These are phyloP conservation scores for Nothobranchius kuhntae DNA, from an alignment of 2,113 vertebrate species.

Conservation along the genomic window DNA sequence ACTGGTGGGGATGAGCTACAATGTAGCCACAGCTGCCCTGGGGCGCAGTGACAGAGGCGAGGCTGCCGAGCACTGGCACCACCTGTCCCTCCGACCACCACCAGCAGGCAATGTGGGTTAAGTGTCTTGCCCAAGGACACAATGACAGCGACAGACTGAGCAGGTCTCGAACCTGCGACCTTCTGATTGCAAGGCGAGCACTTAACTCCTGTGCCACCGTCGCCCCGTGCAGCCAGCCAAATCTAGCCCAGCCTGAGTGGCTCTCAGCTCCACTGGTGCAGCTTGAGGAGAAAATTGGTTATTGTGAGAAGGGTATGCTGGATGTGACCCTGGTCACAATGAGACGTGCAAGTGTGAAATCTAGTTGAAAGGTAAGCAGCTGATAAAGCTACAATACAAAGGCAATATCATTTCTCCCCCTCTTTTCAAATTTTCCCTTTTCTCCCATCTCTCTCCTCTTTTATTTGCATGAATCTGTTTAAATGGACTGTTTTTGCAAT, in stretches of 20 bases:
- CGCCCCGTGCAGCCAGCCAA: conserved; percentile 46
- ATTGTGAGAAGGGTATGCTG: conserved; percentile 77
- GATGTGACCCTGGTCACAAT: conserved; percentile 75
- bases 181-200: too few species aligned
- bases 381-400: conserved; percentile 80
- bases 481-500: conserved; percentile 31
- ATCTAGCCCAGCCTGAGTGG: conserved; percentile 61
- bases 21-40: too few species aligned
- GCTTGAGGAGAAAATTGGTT: conserved; percentile 72
- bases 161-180: too few species aligned
- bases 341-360: conserved; percentile 83
- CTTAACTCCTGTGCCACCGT: too few species aligned
- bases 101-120: too few species aligned
- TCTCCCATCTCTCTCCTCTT: conserved; percentile 30
- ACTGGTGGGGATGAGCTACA: too few species aligned
- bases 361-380: conserved; percentile 82
- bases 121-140: too few species aligned
- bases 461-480: conserved; percentile 35
- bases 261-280: conserved; percentile 53
- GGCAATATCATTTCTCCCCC: conserved; percentile 74
- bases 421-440: conserved; percentile 40
- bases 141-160: too few species aligned
- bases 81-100: too few species aligned
- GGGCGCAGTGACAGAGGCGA: too few species aligned
- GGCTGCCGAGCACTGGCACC: too few species aligned